phyloP scores from a whole-genome alignment of 2,888 invertebrate genomes.

The Drosophila mercatorum region DNA sequence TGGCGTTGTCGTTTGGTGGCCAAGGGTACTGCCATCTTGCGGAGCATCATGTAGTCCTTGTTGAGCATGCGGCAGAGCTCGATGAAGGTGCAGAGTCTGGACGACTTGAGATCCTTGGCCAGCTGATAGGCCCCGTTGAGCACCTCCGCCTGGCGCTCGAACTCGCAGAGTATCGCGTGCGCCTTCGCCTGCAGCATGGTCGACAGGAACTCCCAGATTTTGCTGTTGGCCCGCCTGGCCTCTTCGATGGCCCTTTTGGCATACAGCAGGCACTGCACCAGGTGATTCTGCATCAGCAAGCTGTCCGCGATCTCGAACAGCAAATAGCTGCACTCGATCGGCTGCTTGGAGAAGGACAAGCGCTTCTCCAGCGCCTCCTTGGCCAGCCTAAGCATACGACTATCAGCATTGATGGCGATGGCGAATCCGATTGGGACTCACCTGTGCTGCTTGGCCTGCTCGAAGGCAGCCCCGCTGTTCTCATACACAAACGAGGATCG shows the following conservation, averaged over 20 bases:
- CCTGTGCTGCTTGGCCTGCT: conserved; percentile 31
- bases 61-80: conserved; percentile 75
- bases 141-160: conserved; percentile 76
- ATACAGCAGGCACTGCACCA: conserved; percentile 39
- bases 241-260: conserved; percentile 55
- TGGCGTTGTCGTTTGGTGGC: conserved; percentile 38
- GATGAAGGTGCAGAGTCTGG: conserved; percentile 64
- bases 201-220: conserved; percentile 77
- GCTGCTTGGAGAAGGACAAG: conserved; percentile 52
- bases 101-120: conserved; percentile 66
- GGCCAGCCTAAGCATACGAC: neutral
- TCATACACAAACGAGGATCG: conserved; percentile 39
- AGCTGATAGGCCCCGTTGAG: conserved; percentile 66
- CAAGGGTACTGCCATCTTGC: conserved; percentile 66
- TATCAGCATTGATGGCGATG: neutral
- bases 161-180: conserved; percentile 77
- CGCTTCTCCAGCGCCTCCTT: conserved; percentile 49
- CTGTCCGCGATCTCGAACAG: conserved; percentile 64
- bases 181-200: conserved; percentile 76
- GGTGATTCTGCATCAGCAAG: conserved; percentile 54
- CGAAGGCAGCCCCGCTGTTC: conserved; percentile 1
- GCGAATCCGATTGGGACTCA: conserved; percentile 16
- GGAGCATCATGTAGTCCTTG: conserved; percentile 70
- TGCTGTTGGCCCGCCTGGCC: conserved; percentile 69
- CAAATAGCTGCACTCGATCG: conserved; percentile 67